Evolutionary conservation across 2,797 vertebrate genomes (phyloP).

Genomic region (Pyrocephalus nanus): DNA sequence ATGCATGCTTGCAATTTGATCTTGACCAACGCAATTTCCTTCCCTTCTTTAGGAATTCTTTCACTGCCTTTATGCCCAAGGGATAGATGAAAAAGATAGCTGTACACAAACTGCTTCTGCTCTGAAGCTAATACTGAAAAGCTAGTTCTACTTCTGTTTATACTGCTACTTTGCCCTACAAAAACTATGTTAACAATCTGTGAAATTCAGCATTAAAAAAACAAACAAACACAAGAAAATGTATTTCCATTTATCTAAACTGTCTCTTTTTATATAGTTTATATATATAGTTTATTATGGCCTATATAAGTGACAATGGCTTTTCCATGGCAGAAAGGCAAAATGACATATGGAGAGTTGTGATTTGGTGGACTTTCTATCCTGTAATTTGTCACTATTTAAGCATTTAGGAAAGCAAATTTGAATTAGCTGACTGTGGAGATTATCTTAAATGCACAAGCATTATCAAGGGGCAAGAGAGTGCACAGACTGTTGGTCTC

Average conservation of each 20-base stretch:
- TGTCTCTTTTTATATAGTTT: neutral
- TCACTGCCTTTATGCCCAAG: conserved; percentile 37
- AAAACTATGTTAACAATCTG: neutral
- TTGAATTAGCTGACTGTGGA: neutral
- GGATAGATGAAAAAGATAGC: conserved; percentile 41
- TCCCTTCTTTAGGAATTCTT: conserved; percentile 52
- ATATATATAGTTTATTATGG: neutral
- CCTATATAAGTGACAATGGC: neutral
- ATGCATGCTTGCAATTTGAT: conserved; percentile 16
- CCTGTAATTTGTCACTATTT: neutral
- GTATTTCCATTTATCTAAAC: neutral
- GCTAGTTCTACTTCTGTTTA: neutral
- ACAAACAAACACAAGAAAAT: neutral
- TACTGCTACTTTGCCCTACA: neutral
- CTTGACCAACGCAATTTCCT: conserved; percentile 6
- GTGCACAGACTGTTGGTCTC: neutral
- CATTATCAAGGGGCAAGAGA: neutral
- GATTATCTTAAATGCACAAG: neutral
- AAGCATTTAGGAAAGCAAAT: conserved; percentile 1
- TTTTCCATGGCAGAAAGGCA: neutral
- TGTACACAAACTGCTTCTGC: neutral
- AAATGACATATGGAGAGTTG: neutral
- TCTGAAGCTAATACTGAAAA: neutral
- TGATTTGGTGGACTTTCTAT: neutral
- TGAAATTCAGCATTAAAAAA: neutral